Evolutionary conservation across 2,113 vertebrate genomes (phyloP).

Genomic region (Microtus montanus): DNA sequence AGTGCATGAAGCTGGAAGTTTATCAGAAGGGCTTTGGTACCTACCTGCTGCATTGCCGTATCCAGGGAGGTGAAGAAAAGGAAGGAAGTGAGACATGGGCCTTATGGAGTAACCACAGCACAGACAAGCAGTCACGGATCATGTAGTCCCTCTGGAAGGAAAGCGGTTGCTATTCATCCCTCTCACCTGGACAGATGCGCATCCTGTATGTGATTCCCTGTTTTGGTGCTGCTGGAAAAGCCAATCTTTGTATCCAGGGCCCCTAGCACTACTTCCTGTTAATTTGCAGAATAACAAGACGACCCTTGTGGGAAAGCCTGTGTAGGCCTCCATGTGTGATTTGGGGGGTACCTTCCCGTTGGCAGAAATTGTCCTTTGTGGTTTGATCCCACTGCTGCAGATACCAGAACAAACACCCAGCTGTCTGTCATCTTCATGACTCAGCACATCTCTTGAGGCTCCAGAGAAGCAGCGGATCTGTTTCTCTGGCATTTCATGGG

Average conservation of each 20-base stretch:
- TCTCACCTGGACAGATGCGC: background rate
- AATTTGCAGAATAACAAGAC: rapidly evolving
- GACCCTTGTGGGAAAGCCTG: background rate
- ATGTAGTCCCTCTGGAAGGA: background rate
- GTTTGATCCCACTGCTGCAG: background rate
- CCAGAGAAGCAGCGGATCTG: background rate
- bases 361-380: too few relatives aligned
- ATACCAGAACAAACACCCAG: background rate
- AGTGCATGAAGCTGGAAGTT: background rate
- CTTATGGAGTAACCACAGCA: background rate
- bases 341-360: background rate
- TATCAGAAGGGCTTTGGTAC: background rate
- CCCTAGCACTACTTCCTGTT: too few relatives aligned
- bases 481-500: background rate
- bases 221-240: background rate
- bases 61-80: background rate
- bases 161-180: background rate
- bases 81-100: background rate
- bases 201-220: too few relatives aligned
- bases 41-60: background rate
- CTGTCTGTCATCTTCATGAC: background rate
- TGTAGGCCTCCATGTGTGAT: background rate
- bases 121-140: background rate
- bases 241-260: background rate
- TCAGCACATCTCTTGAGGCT: background rate